Conservation (phyloP, 2,888 invertebrate genomes). For the Palloptera scutellata region DNA sequence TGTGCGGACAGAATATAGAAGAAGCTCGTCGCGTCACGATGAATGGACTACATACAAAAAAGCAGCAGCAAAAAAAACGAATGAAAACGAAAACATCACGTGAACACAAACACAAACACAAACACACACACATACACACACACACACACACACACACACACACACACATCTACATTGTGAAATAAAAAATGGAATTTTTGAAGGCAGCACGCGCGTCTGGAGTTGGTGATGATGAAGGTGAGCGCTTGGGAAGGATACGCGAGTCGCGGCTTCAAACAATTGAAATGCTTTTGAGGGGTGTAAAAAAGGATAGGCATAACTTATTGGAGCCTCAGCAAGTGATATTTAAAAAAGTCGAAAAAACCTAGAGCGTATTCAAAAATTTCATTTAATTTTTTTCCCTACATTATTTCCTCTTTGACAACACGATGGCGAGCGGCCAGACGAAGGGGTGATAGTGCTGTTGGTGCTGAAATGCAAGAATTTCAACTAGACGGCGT, state of each 20-base stretch:
- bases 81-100: background rate
- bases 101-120: no score
- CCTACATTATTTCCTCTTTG: no score
- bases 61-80: background rate
- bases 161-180: background rate
- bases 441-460: background rate
- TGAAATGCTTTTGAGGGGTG: background rate
- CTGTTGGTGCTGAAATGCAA: background rate
- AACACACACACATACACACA: background rate
- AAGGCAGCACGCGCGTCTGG: background rate
- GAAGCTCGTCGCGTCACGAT: background rate
- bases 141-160: background rate
- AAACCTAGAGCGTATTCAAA: no score
- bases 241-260: background rate
- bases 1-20: no score
- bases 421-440: background rate
- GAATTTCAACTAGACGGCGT: conserved; percentile 22
- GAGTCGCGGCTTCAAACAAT: background rate
- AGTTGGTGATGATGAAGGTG: background rate
- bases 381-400: no score
- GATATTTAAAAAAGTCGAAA: no score
- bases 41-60: background rate
- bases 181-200: background rate
- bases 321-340: no score
- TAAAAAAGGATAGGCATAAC: no score